phyloP scores from a whole-genome alignment of 2,888 invertebrate species.

The Euplexia lucipara region DNA sequence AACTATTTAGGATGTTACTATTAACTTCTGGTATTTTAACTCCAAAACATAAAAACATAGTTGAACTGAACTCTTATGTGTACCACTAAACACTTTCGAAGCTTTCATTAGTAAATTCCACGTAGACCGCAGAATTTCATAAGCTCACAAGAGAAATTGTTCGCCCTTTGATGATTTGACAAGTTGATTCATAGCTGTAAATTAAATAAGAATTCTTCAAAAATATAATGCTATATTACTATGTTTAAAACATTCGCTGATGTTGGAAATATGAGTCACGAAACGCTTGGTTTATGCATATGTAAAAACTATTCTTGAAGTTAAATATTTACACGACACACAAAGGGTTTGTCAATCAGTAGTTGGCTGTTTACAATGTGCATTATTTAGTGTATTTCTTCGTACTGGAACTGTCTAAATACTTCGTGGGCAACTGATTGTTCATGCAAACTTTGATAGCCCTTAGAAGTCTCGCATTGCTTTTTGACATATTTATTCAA shows the following conservation, averaged over 20 bases:
- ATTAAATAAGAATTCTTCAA: slow-evolving; percentile 56
- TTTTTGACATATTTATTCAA: slow-evolving; percentile 58
- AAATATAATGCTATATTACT: slow-evolving; percentile 49
- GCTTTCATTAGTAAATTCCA: slow-evolving; percentile 61
- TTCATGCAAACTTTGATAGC: slow-evolving; percentile 15
- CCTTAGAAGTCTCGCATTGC: slow-evolving; percentile 30
- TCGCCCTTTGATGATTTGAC: slow-evolving; percentile 63
- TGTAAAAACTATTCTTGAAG: slow-evolving; percentile 53
- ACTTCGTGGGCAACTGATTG: slow-evolving; percentile 14
- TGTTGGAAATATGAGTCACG: slow-evolving; percentile 43
- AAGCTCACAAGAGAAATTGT: slow-evolving; percentile 57
- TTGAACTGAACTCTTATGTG: slow-evolving; percentile 24
- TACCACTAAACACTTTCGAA: slow-evolving; percentile 32
- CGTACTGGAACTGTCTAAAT: slow-evolving; percentile 23
- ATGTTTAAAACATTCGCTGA: slow-evolving; percentile 27
- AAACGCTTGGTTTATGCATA: slow-evolving; percentile 42
- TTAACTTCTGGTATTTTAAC: slow-evolving; percentile 18
- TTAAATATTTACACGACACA: slow-evolving; percentile 55
- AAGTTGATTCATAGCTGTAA: slow-evolving; percentile 58
- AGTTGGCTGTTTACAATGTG: slow-evolving; percentile 36
- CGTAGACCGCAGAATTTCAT: slow-evolving; percentile 61
- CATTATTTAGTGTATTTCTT: slow-evolving; percentile 46
- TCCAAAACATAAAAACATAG: slow-evolving; percentile 23
- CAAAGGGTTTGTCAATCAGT: slow-evolving; percentile 58
- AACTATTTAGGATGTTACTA: background rate